phyloP scores from a whole-genome alignment of 92 coral and sea anemone genomes.

The Blastomussa wellsi region DNA sequence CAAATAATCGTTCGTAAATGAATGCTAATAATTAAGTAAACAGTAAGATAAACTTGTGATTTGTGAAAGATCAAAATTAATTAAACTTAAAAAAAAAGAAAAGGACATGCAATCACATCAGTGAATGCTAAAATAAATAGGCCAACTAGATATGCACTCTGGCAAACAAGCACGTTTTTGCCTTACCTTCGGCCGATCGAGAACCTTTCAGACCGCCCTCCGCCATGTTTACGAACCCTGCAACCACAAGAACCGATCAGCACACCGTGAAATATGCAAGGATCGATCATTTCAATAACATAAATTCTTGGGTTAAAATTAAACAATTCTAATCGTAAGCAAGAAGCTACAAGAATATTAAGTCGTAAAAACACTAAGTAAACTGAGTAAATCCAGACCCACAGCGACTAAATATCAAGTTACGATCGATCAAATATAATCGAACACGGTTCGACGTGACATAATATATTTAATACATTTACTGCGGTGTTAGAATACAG shows the following conservation, averaged over 20 bases:
- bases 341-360: background rate
- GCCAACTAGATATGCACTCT: background rate
- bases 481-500: background rate
- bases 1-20: background rate
- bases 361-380: background rate
- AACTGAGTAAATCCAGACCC: background rate
- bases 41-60: too few relatives aligned
- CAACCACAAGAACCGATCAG: constrained; percentile 12
- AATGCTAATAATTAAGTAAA: background rate
- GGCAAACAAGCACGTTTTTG: background rate
- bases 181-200: constrained; percentile 57
- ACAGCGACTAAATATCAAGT: background rate
- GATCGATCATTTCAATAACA: background rate
- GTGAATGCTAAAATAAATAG: too few relatives aligned
- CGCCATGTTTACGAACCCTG: constrained; percentile 44
- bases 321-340: background rate
- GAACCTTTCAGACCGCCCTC: constrained; percentile 49
- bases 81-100: background rate
- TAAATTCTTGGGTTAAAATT: background rate
- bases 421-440: background rate
- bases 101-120: background rate
- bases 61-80: background rate
- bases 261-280: background rate
- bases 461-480: background rate
- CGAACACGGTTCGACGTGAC: background rate